Evolutionary conservation across 1,140 invertebrate genomes (phyloP).

Genomic region (Brachionus rubens): DNA sequence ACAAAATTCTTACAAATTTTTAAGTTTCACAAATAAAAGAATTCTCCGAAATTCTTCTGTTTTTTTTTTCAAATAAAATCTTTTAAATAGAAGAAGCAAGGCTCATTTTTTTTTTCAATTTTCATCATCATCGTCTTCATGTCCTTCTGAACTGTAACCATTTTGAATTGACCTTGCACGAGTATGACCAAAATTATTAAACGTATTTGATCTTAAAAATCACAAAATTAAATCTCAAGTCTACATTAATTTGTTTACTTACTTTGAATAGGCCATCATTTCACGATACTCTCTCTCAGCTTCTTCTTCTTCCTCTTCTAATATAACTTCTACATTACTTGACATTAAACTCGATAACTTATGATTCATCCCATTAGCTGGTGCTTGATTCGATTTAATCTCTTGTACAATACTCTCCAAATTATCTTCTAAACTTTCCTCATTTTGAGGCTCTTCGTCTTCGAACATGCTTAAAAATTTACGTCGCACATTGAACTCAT

Average conservation of each 20-base stretch:
- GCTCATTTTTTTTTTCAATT: no score
- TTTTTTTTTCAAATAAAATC: no score
- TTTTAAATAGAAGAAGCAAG: no score
- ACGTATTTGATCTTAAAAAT: neutral
- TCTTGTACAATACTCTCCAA: no score
- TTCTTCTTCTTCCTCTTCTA: conserved; percentile 19
- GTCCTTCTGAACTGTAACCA: conserved; percentile 23
- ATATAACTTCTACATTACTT: conserved; percentile 12
- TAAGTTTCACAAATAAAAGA: no score
- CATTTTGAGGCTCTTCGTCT: neutral
- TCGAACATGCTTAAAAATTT: neutral
- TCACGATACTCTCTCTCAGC: neutral
- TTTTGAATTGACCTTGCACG: neutral
- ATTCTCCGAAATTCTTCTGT: neutral
- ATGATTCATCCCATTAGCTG: neutral
- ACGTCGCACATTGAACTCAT: conserved; percentile 9
- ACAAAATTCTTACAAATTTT: no score
- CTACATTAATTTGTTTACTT: no score
- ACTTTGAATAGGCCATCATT: conserved; percentile 18
- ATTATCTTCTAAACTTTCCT: neutral
- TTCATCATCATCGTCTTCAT: conserved; percentile 23
- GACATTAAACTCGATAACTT: neutral
- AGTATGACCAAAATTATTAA: neutral
- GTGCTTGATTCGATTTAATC: neutral
- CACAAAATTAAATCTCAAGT: no score